These are phyloP conservation scores for Pteropus alecto DNA, from an alignment of 2,113 vertebrate genomes.

Conservation along the genomic window DNA sequence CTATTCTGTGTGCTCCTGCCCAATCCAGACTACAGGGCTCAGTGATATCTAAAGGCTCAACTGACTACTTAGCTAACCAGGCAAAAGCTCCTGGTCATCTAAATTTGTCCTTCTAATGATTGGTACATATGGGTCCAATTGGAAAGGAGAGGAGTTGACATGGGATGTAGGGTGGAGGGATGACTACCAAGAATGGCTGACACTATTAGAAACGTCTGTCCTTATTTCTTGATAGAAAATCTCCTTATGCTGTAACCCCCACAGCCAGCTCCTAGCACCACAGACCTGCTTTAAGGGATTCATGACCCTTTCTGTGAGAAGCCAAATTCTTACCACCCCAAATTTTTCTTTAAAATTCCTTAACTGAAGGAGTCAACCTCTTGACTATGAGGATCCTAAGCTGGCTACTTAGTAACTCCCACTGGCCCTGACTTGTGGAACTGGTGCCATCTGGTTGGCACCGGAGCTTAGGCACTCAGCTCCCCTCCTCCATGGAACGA, in stretches of 20 bases:
- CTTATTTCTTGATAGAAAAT: not conserved
- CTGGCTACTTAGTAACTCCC: not conserved
- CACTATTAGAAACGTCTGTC: not conserved
- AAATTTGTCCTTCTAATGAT: constrained; percentile 32
- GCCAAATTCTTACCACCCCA: not conserved
- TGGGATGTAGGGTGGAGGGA: not conserved
- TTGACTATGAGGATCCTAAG: constrained; percentile 18
- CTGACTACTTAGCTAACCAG: not conserved
- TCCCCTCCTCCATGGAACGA: constrained; percentile 94
- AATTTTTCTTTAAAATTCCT: constrained; percentile 8
- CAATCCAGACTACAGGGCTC: not conserved
- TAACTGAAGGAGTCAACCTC: constrained; percentile 4
- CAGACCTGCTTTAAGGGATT: not conserved
- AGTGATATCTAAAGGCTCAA: not conserved
- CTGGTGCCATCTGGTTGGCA: constrained; percentile 71
- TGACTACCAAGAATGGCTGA: constrained; percentile 41
- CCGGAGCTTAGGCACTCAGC: constrained; percentile 82
- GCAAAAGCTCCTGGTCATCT: not conserved
- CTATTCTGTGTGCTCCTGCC: not conserved
- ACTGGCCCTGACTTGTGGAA: not conserved
- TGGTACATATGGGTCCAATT: not conserved
- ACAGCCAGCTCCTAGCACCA: constrained; percentile 28
- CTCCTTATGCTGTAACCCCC: not conserved
- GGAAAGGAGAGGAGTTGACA: not conserved
- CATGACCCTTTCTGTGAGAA: constrained; percentile 42